Base-by-base conservation (phyloP, 2,113 vertebrate genomes). In the Pyrgilauda ruficollis region DNA sequence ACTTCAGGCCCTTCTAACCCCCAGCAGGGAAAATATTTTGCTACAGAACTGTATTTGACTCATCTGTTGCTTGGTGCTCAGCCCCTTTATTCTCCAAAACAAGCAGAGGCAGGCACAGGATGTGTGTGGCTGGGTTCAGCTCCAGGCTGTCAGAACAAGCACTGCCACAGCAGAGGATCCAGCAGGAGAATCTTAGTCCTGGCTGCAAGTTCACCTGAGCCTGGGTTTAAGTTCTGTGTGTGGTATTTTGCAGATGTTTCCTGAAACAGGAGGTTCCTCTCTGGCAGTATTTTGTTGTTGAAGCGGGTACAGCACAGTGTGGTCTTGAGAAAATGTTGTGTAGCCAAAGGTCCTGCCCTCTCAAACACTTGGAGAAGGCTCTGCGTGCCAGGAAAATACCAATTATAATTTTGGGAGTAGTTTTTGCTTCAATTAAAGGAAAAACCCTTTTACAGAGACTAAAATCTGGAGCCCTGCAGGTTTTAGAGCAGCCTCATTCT, bases 391-490 rank as follows among this genome's bases (percentile, higher is more conserved):
- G 31, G 52, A 23, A 84, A 63, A 68, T 11, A 31, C 9, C 58
- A 31, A 0, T 44, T 76, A 3, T 3, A 9, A 62, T 13, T 63
- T 9, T 49, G 11, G 3, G 37, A 53, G 43, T 10, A 1, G 9
- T 4, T 66, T 39, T 58, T 15, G 19, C 22, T 75, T 78, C 17
- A 39, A 0, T 44, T 61, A 19, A 8, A 43, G 30, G 15, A 83
- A 41, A 80, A 15, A 2, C 9, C 37, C 20, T n/a, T 28, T 11
- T 39, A 11, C 49, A 43, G 30, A 5, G 12, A 4, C 6, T 15
- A 1, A 58, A 21, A 44, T 27, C 19, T 89, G 33, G 55, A 69
- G 30, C 22, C 11, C 8, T 52, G 58, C 12, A 3, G 14, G 41
- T 47, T 56, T 64, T 31, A 2, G 35, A 47, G 5, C 50, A 50